Conservation (phyloP, 53 echinoderm and acorn worm genomes). For the Patiria pectinifera region DNA sequence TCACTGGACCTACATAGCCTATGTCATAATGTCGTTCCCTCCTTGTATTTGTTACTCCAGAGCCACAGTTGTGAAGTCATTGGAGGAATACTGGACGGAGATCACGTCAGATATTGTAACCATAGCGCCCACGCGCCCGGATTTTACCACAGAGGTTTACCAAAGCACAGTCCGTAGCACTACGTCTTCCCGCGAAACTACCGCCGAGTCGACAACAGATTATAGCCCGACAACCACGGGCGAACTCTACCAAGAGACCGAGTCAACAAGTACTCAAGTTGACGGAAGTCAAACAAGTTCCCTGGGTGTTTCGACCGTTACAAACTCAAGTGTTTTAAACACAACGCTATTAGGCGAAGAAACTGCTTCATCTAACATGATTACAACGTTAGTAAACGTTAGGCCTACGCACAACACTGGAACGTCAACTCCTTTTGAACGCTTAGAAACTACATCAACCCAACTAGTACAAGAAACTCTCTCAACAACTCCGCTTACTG, state of each 20-base stretch:
- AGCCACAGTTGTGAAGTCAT: constrained; percentile 38
- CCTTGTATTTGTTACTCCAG: not conserved
- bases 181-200: not conserved
- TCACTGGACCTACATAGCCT: not conserved
- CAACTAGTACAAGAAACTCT: not conserved
- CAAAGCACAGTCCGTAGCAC: not conserved
- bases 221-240: not conserved
- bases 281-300: not conserved
- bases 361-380: not conserved
- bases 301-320: not conserved
- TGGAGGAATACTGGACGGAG: constrained; percentile 29
- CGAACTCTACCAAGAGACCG: not conserved
- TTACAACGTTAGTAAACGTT: not conserved
- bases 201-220: not conserved
- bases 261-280: not conserved
- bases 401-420: not conserved
- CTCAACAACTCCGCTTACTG: constrained; percentile 1
- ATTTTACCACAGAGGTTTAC: not conserved
- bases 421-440: not conserved
- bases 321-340: not conserved
- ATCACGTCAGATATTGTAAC: not conserved
- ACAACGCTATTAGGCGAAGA: not conserved
- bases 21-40: not conserved
- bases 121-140: not conserved
- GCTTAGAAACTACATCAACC: not conserved